phyloP scores from a whole-genome alignment of 2,888 invertebrate genomes.

The Synergus umbraculus region DNA sequence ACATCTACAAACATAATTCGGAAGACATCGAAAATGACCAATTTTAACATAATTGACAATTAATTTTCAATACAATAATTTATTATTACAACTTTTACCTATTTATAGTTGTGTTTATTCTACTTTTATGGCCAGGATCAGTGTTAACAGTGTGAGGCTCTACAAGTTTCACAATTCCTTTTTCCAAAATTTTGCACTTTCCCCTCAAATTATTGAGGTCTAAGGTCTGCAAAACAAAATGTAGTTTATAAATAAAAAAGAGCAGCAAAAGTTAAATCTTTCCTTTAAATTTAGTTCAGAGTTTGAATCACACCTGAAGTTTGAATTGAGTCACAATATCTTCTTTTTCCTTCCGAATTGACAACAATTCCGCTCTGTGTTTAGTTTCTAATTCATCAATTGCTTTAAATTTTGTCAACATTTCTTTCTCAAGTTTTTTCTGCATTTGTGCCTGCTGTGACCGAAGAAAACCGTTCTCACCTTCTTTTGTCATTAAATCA shows the following conservation, averaged over 20 bases:
- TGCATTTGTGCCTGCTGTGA: conserved; percentile 66
- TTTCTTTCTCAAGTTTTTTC: conserved; percentile 64
- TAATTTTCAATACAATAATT: conserved; percentile 26
- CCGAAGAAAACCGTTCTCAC: conserved; percentile 68
- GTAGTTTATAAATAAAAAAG: not conserved
- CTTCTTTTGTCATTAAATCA: conserved; percentile 70
- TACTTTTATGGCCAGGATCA: conserved; percentile 56
- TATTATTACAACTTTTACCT: conserved; percentile 52
- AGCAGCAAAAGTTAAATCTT: not conserved
- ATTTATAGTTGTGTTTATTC: conserved; percentile 54
- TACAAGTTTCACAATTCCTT: conserved; percentile 65
- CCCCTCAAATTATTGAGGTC: conserved; percentile 65
- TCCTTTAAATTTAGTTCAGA: not conserved
- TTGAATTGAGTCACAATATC: conserved; percentile 68
- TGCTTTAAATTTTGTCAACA: conserved; percentile 62
- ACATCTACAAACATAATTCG: not conserved
- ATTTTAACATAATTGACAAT: conserved; percentile 13
- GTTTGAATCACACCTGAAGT: conserved; percentile 62
- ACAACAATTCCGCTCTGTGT: conserved; percentile 62
- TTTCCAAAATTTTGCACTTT: conserved; percentile 68
- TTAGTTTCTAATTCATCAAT: conserved; percentile 67
- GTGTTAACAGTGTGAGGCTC: conserved; percentile 62
- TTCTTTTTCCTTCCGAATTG: conserved; percentile 67
- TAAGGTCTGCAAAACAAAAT: conserved; percentile 58
- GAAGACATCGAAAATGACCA: not conserved